A percentile compares a stretch with the other conserved stretches of the same genome.
These are phyloP conservation scores for Plebejus melissa DNA, from an alignment of 2,888 invertebrate species.

Conservation along the genomic window DNA sequence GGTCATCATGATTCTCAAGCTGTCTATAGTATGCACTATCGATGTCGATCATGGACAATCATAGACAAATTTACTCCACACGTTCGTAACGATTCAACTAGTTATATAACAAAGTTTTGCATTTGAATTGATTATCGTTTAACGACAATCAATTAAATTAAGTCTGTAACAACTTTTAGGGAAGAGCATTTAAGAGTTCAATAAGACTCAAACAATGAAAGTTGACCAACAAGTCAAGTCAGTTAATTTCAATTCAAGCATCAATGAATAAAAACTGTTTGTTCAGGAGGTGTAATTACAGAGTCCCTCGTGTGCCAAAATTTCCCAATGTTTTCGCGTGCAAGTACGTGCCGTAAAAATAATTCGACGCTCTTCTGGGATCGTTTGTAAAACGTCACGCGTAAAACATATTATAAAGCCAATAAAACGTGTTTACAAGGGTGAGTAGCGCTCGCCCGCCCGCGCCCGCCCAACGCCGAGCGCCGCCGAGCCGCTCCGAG, in stretches of 20 bases:
- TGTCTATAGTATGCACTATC: no score
- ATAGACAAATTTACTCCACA: no score
- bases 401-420: conserved; percentile 80
- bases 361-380: conserved; percentile 75
- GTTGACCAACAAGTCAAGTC: conserved; percentile 40
- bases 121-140: no score
- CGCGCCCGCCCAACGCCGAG: conserved; percentile 50
- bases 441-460: conserved; percentile 70
- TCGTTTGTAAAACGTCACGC: conserved; percentile 80
- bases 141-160: background rate
- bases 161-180: background rate
- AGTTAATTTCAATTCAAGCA: conserved; percentile 46
- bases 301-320: conserved; percentile 67
- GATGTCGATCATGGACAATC: no score
- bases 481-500: conserved; percentile 32
- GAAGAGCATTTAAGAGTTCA: background rate
- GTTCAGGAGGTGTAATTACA: conserved; percentile 70
- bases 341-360: conserved; percentile 76
- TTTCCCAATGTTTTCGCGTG: conserved; percentile 65
- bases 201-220: conserved; percentile 34
- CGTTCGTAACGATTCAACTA: no score
- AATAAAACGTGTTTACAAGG: conserved; percentile 80
- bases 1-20: background rate
- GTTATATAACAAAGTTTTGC: background rate
- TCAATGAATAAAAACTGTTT: conserved; percentile 61